phyloP scores from a whole-genome alignment of 2,888 invertebrate species.

The Pyrgus malvae region DNA sequence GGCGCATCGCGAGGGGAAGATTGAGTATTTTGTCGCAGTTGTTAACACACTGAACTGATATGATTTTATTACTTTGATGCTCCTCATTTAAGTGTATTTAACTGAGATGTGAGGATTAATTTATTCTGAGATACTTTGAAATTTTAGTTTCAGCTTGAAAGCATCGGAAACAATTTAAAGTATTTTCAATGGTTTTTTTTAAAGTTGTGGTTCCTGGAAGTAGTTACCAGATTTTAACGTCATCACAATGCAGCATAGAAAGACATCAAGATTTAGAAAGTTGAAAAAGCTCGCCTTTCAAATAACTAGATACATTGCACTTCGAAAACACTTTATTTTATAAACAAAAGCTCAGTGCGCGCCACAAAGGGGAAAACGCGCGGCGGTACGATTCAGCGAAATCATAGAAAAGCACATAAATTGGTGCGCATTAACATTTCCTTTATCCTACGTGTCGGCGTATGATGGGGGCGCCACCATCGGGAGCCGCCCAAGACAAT shows the following conservation, averaged over 20 bases:
- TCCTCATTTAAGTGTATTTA: slow-evolving; percentile 13
- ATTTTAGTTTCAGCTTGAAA: no score
- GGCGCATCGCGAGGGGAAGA: slow-evolving; percentile 63
- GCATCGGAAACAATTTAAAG: no score
- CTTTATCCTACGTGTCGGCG: slow-evolving; percentile 81
- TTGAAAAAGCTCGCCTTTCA: neutral
- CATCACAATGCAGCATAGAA: no score
- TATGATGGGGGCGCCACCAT: slow-evolving; percentile 74
- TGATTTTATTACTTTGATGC: slow-evolving; percentile 53
- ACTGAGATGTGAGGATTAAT: neutral
- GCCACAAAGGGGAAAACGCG: slow-evolving; percentile 66
- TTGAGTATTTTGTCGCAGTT: slow-evolving; percentile 60
- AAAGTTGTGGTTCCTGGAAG: no score
- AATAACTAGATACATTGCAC: slow-evolving; percentile 39
- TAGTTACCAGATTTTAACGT: no score
- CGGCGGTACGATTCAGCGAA: slow-evolving; percentile 72
- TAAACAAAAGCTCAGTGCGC: slow-evolving; percentile 56
- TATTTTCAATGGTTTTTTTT: no score
- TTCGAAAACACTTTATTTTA: slow-evolving; percentile 56
- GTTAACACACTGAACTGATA: slow-evolving; percentile 56
- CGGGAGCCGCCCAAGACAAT: slow-evolving; percentile 79
- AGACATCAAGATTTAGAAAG: neutral
- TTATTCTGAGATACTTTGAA: neutral
- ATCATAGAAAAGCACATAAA: slow-evolving; percentile 82
- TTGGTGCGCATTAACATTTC: slow-evolving; percentile 81